Base-by-base conservation (phyloP, 64 coral and sea anemone genomes). In the Porites lutea region DNA sequence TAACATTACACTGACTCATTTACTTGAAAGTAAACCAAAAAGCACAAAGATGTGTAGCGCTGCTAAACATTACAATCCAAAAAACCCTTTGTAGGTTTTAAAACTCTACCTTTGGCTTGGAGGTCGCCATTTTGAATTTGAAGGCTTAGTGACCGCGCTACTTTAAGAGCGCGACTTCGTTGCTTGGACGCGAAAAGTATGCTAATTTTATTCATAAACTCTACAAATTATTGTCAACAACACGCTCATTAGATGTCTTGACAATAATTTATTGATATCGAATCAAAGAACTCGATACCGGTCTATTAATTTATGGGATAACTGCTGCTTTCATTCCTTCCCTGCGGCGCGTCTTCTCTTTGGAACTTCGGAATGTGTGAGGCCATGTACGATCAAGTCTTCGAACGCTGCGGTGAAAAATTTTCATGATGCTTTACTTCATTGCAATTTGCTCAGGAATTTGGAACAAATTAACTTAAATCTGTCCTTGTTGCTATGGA, bases 111-210 rank as follows among this genome's bases (percentile, higher is more conserved):
- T 87, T 93, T 6, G 71, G 23, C 20, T 86, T 93, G 6, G 53
- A 3, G 4, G 82, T 73, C 91, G 91, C 91, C 91, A 93, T 93
- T 53, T 93, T 79, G 72, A 9, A 45, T 12, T 48, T 52, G 13
- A 46, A 6, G 1, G 48, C 81, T 84, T 21, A 13, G 81, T 84
- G 48, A 84, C 81, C 81, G 18, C 61, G 44, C 81, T 4, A 22
- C 15, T 84, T 19, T 51, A 16, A 74, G 27, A 13, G 57, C 13
- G 47, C 3, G n/a, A n/a, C 47, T 54, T 57, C 69, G 81, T 84
- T 84, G 81, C 81, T 50, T 84, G 63, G 81, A 67, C 9, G 81
- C 81, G 46, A 19, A 4, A 52, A 68, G 69, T 50, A 67, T 84
- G 44, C 46, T 21, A 84, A 84, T 51, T 8, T 16, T 18, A 45